These are phyloP conservation scores for Stegana nigrithorax DNA, from an alignment of 2,888 invertebrate species.

Conservation along the genomic window DNA sequence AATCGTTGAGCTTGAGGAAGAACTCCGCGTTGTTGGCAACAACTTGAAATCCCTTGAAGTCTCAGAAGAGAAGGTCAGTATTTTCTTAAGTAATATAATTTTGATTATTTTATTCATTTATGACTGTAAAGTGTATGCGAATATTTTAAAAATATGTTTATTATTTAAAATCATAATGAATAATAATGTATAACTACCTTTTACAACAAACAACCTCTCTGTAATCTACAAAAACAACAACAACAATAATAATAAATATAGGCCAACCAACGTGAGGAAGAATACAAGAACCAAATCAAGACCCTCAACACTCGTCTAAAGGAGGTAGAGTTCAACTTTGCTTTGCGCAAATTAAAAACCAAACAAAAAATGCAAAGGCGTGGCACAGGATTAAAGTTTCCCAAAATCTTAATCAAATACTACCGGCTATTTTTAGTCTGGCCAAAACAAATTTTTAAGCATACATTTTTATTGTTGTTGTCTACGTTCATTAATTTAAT, in stretches of 20 bases:
- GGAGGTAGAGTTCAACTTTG: conserved; percentile 87
- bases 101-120: conserved; percentile 5
- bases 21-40: conserved; percentile 99
- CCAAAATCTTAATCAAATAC: not conserved
- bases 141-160: not conserved
- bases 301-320: conserved; percentile 98
- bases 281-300: conserved; percentile 99
- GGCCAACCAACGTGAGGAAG: conserved; percentile 99
- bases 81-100: conserved; percentile 15
- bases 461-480: conserved; percentile 6
- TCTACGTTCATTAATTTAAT: conserved; percentile 5
- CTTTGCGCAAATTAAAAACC: conserved; percentile 11
- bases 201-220: conserved; percentile 26
- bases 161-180: conserved; percentile 1
- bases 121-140: not conserved
- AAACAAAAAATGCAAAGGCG: not conserved
- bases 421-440: not conserved
- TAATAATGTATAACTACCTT: not conserved
- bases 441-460: not conserved
- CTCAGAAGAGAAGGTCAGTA: conserved; percentile 97
- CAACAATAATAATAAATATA: conserved; percentile 67
- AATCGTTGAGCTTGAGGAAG: conserved; percentile 99
- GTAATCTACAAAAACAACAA: conserved; percentile 50
- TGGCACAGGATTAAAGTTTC: conserved; percentile 7
- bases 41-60: conserved; percentile 99